phyloP scores from a whole-genome alignment of 2,113 vertebrate species.

The Microtus montanus region DNA sequence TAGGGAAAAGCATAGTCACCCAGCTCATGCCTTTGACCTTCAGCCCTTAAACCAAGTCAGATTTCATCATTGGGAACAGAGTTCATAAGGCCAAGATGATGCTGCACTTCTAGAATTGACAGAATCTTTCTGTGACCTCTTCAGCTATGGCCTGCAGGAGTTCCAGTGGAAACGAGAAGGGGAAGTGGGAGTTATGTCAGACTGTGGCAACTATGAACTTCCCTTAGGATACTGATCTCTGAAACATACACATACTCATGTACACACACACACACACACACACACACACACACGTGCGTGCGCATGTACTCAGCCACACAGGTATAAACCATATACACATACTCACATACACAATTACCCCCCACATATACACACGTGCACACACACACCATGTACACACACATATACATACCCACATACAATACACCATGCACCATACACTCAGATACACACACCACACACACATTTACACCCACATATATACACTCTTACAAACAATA shows the following conservation, averaged over 20 bases:
- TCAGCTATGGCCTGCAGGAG: not conserved
- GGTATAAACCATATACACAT: not conserved
- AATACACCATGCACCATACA: too few relatives aligned
- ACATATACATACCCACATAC: not conserved
- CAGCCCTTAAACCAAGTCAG: not conserved
- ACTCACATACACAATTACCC: too few relatives aligned
- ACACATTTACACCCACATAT: not conserved
- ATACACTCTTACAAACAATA: too few relatives aligned
- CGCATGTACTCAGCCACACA: not conserved
- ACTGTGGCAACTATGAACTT: not conserved
- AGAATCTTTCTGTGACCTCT: not conserved
- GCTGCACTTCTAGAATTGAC: not conserved
- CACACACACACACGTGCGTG: not conserved
- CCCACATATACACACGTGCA: not conserved
- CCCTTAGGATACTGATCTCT: not conserved
- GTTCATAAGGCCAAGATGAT: not conserved
- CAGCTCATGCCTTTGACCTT: not conserved
- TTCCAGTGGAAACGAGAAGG: not conserved
- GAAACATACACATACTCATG: not conserved
- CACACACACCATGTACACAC: not conserved
- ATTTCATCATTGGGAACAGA: not conserved
- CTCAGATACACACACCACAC: not conserved
- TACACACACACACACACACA: not conserved
- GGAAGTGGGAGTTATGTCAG: not conserved
- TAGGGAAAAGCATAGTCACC: not conserved